phyloP scores from a whole-genome alignment of 2,888 invertebrate species.

The Drosophila infuscata region DNA sequence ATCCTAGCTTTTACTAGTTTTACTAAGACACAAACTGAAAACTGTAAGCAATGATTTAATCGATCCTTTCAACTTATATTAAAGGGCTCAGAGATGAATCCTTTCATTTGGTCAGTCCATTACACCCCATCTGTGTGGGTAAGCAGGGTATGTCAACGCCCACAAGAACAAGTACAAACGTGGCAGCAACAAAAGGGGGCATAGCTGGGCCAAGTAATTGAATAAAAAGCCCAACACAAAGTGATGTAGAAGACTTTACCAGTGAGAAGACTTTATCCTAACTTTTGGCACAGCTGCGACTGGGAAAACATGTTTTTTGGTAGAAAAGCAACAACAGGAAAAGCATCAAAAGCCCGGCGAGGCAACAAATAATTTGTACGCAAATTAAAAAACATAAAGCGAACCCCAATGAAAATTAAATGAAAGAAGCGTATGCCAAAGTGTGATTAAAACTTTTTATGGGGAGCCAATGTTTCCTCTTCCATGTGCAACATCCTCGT shows the following conservation, averaged over 20 bases:
- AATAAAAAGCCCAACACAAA: conserved; percentile 57
- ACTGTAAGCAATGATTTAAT: background rate
- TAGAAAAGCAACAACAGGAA: conserved; percentile 1
- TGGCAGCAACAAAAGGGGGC: conserved; percentile 25
- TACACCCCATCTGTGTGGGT: background rate
- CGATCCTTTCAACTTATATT: background rate
- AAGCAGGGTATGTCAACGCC: conserved; percentile 19
- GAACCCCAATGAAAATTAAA: conserved; percentile 65
- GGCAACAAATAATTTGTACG: conserved; percentile 73
- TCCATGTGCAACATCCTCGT: conserved; percentile 50
- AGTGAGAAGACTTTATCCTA: conserved; percentile 59
- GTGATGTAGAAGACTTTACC: conserved; percentile 64
- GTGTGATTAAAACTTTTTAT: conserved; percentile 79
- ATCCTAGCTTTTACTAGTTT: background rate
- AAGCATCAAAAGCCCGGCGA: conserved; percentile 50
- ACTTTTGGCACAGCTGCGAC: conserved; percentile 67
- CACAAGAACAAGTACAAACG: conserved; percentile 17
- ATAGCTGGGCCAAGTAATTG: conserved; percentile 45
- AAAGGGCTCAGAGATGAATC: background rate
- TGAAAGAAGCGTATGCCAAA: conserved; percentile 69
- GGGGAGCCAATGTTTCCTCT: conserved; percentile 1
- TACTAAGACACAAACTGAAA: background rate
- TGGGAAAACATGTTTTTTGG: conserved; percentile 6
- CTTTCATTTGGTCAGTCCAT: background rate
- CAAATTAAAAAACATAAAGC: conserved; percentile 72